These are phyloP conservation scores for Lasioglossum villosulum DNA, from an alignment of 2,888 invertebrate species.

Conservation along the genomic window DNA sequence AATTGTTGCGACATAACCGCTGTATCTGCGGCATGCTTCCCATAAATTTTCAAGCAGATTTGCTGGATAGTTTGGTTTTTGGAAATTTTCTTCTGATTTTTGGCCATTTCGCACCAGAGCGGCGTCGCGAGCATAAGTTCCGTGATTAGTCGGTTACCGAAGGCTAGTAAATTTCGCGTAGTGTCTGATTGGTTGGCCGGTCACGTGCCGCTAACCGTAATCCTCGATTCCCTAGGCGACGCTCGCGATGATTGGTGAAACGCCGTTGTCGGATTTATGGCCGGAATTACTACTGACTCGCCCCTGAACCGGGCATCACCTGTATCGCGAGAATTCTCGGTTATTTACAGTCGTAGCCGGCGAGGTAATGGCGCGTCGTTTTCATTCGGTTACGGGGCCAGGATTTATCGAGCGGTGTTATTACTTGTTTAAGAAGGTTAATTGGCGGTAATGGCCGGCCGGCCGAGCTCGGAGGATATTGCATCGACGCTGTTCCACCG, in stretches of 20 bases:
- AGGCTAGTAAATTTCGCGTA: slow-evolving; percentile 36
- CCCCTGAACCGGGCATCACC: not conserved
- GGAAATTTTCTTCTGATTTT: too few species aligned
- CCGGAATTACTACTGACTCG: slow-evolving; percentile 39
- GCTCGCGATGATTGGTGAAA: slow-evolving; percentile 48
- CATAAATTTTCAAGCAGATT: too few species aligned
- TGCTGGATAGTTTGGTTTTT: too few species aligned
- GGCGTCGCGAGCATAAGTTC: not conserved
- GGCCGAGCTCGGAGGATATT: not conserved
- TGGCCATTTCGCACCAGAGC: too few species aligned
- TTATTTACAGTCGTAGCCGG: slow-evolving; percentile 25
- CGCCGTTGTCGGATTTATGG: slow-evolving; percentile 49
- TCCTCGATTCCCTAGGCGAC: slow-evolving; percentile 36
- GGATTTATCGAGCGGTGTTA: slow-evolving; percentile 7
- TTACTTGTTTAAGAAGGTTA: not conserved
- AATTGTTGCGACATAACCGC: too few species aligned
- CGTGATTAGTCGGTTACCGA: slow-evolving; percentile 16
- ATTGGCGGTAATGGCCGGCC: not conserved
- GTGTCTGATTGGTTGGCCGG: slow-evolving; percentile 39
- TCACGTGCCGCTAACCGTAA: slow-evolving; percentile 42
- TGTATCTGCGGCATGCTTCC: too few species aligned
- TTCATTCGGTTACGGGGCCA: slow-evolving; percentile 11
- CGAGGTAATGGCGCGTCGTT: not conserved
- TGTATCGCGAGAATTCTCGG: slow-evolving; percentile 8
- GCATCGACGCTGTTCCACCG: not conserved